Evolutionary conservation across 2,888 invertebrate genomes (phyloP).

Genomic region (Dyspetes luteomarginatus): DNA sequence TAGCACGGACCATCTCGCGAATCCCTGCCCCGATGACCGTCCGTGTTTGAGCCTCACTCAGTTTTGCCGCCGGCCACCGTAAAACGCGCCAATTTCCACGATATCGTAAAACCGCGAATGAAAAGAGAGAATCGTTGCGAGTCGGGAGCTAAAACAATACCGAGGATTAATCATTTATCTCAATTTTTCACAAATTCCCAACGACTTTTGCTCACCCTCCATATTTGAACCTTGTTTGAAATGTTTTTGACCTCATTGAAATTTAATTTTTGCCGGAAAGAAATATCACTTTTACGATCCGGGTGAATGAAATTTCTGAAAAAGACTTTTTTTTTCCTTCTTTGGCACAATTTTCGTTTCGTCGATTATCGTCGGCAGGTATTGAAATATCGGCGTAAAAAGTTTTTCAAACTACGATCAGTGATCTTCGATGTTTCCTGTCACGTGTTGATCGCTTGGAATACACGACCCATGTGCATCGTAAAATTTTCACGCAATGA

Average conservation of each 20-base stretch:
- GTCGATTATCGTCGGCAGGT: neutral
- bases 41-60: conserved; percentile 50
- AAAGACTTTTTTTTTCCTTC: too few species aligned
- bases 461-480: neutral
- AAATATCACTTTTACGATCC: too few species aligned
- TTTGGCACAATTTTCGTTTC: too few species aligned
- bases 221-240: too few species aligned
- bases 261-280: too few species aligned
- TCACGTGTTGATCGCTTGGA: neutral
- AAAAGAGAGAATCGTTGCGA: neutral
- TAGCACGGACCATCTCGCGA: conserved; percentile 81
- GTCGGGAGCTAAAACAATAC: too few species aligned
- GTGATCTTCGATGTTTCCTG: neutral
- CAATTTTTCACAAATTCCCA: too few species aligned
- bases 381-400: neutral
- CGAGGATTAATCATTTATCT: neutral
- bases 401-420: too few species aligned
- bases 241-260: too few species aligned
- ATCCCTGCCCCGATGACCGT: conserved; percentile 76
- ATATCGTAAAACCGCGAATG: neutral
- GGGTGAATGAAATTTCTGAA: too few species aligned
- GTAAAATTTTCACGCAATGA: neutral
- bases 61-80: conserved; percentile 53
- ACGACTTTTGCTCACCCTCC: too few species aligned
- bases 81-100: neutral